Conservation (phyloP, 2,888 invertebrate species). For the Venusia cambrica region DNA sequence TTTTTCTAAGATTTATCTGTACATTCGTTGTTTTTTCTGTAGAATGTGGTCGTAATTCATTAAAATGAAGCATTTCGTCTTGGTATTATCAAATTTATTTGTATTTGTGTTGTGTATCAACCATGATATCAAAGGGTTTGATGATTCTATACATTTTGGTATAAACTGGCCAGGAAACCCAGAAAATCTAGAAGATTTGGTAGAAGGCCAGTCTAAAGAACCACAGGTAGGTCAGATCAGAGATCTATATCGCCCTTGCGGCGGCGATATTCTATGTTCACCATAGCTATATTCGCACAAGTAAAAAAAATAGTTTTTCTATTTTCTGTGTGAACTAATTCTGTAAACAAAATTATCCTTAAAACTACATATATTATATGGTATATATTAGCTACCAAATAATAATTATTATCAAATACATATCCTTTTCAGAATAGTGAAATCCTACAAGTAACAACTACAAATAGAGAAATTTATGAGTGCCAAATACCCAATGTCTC, state of each 20-base stretch:
- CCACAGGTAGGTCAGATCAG: conserved; percentile 40
- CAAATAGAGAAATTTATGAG: conserved; percentile 90
- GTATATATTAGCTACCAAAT: too few relatives aligned
- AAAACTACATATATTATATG: too few relatives aligned
- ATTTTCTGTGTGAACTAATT: too few relatives aligned
- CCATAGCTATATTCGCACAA: too few relatives aligned
- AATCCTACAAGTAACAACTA: conserved; percentile 85
- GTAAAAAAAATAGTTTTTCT: too few relatives aligned
- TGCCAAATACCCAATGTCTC: conserved; percentile 88
- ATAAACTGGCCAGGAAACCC: conserved; percentile 87
- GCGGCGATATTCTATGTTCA: too few relatives aligned
- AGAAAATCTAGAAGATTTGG: conserved; percentile 42
- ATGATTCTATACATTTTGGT: conserved; percentile 89
- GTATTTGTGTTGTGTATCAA: conserved; percentile 52
- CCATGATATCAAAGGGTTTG: conserved; percentile 88
- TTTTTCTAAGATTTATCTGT: conserved; percentile 2
- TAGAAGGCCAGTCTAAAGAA: conserved; percentile 45
- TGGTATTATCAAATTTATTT: conserved; percentile 43
- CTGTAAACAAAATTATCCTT: too few relatives aligned
- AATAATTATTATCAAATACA: too few relatives aligned
- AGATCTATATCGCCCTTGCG: too few relatives aligned
- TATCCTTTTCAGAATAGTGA: conserved; percentile 66
- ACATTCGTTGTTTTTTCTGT: conserved; percentile 4
- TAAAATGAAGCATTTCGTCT: conserved; percentile 50
- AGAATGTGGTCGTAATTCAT: conserved; percentile 33